Base-by-base conservation (phyloP, 2,797 vertebrate genomes). In the Chloroceryle amazona region DNA sequence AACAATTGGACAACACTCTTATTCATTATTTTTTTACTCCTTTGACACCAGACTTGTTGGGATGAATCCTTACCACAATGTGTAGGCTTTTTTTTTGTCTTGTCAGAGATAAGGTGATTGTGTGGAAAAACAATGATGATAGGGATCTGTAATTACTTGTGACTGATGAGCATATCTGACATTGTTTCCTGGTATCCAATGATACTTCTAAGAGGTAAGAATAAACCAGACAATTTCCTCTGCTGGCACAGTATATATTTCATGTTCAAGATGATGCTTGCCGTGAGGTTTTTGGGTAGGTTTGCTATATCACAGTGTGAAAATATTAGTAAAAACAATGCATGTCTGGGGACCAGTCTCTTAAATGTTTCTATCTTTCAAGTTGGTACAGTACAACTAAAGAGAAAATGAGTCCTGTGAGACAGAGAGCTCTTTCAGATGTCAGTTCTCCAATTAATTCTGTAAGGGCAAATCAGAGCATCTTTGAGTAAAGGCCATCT, bases 141-240 rank as follows among this genome's bases (percentile, higher is more conserved):
- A 89, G 33, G 8, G 65, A 96, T 96, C 96, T 95, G 72, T 85
- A 94, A 92, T 88, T 95, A 94, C 81, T 78, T 78, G 68, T 91
- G 91, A 91, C 70, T 86, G 94, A 96, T 93, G 75, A 95, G 87
- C 49, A 52, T 71, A 96, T 89, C 73, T 94, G 92, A 92, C 82
- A 89, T 78, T 51, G 76, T 86, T 95, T 92, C 82, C 90, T 85
- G 80, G 71, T 86, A 86, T 62, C 37, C 54, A 47, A 71, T 80
- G 88, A 93, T 86, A 81, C 23, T 65, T 90, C 65, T 75, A 61
- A 5, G 7, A 92, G 88, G 71, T 74, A 55, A 76, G 42, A 81
- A 47, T 12, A 66, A 75, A 95, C 54, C 33, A 94, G 83, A 68
- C 47, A 70, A 84, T 79, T 93, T 91, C 74, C 63, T 96, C 44